A percentile compares a stretch with the other conserved stretches of the same genome.
phyloP scores from a whole-genome alignment of 2,797 vertebrate genomes.

The Lateolabrax maculatus region DNA sequence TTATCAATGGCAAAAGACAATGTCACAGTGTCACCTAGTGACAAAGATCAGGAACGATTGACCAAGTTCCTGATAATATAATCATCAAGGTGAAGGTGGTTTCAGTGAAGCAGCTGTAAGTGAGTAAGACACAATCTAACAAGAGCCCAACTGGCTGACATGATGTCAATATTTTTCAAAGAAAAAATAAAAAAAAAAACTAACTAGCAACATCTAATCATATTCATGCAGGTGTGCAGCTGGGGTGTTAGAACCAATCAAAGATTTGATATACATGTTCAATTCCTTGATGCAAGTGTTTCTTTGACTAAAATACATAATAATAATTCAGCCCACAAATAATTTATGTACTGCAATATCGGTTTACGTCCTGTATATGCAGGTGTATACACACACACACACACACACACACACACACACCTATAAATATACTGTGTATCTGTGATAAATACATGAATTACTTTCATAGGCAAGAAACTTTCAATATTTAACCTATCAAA shows the following conservation, averaged over 20 bases:
- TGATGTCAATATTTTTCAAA: too few species aligned
- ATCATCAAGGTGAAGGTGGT: slow-evolving; percentile 25
- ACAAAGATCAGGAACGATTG: slow-evolving; percentile 40
- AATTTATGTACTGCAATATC: background rate
- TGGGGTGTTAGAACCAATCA: too few species aligned
- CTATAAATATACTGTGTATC: too few species aligned
- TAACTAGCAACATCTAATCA: background rate
- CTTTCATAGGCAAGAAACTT: too few species aligned
- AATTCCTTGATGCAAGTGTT: too few species aligned
- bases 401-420: too few species aligned
- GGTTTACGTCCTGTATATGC: too few species aligned
- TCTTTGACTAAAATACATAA: background rate
- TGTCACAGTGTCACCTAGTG: slow-evolving; percentile 22
- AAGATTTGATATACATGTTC: too few species aligned
- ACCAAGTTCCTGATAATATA: slow-evolving; percentile 4
- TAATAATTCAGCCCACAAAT: too few species aligned
- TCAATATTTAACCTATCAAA: background rate
- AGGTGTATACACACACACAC: too few species aligned
- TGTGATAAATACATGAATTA: too few species aligned
- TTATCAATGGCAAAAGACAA: slow-evolving; percentile 59
- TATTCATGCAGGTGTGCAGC: background rate
- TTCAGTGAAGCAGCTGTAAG: background rate
- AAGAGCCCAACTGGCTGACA: background rate
- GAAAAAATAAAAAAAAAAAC: too few species aligned
- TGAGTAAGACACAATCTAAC: background rate